Evolutionary conservation across 2,888 invertebrate species (phyloP), one percentile per base, ranked within the genome.

Genomic region (Antheraea yamamai): DNA sequence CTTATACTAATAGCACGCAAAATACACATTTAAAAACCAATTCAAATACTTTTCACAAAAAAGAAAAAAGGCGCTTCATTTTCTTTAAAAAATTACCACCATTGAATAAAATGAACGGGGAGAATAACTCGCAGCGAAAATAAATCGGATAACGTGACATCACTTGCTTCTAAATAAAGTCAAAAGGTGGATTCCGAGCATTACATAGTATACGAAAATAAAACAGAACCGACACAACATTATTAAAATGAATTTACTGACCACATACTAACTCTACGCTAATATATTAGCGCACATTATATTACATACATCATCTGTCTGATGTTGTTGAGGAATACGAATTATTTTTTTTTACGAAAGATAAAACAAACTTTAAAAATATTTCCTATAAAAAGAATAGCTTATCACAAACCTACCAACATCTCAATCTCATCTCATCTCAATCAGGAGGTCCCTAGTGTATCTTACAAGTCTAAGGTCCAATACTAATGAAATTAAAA

Each of bases 131-230:
- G 8, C 39, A 47, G 74, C 71, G 55, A 75, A 72, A 76, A 79
- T 81, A 81, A 77, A 79, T 78, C 79, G 39, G 81, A 81, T 81
- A 81, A 81, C 76, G 77, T 72, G 71, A 55, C 64, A 75, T 76
- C 73, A 81, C 77, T 76, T 80, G 77, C 68, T 73, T 81, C 78
- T 77, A 81, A 81, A 80, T 80, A 78, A 76, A 81, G 77, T 78
- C 81, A 79, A 81, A 80, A 73, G 77, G 75, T 35, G 20, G 70
- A 35, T 39, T 39, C n/a, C 8, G 70, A 35, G 70, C 70, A 39
- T 39, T 70, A n/a, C 70, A n/a, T 12, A 70, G 39, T n/a, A n/a
- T 39, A 39, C 35, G n/a, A n/a, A 39, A 4, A 39, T n/a, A 39
- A 10, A 20, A 66, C 64, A 39, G 39, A 70, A 23, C 70, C 39